Evolutionary conservation across 2,888 invertebrate species (phyloP), one percentile per base, ranked within the genome.

Genomic region (Electrophaes corylata): DNA sequence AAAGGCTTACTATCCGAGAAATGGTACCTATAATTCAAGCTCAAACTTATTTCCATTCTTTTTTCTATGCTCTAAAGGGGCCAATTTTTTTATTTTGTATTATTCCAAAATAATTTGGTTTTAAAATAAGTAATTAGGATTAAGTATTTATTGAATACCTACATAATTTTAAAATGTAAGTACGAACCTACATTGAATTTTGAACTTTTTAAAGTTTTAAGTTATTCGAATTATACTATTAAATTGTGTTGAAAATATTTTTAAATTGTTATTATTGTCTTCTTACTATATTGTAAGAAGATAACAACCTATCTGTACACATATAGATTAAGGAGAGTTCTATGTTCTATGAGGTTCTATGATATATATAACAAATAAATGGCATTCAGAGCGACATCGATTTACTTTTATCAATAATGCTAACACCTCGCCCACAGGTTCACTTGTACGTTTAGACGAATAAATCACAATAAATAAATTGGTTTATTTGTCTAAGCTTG

Each of bases 71-170:
- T 89, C 84, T 79, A 66, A 64, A 76, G 88, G 89, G 89, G 89
- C 89, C 88, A 89, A 88, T 84, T 79, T 80, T 69, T 80, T 84
- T 76, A 70, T 71, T 73, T 78, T 67, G 72, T 81, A 79, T 78
- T 83, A 79, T 75, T 76, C 75, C 76, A 78, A 75, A 79, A 80
- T 69, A 75, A 72, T 72, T 75, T 73, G 79, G 74, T 81, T 62
- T 60, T 86, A 77, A 77, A 79, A 81, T 81, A 80, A 73, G 29
- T 44, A 20, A 59, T 65, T 54, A n/a, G n/a, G n/a, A n/a, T n/a
- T 91, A 91, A 90, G 89, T 91, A 91, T 91, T 91, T 91, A 91
- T 91, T 91, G 81, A 86, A 80, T 84, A 88, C 79, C 76, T 76
- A 54, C 79, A 77, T 75, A 49, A 18, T 33, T 65, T 65, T 75